Evolutionary conservation across 2,888 invertebrate genomes (phyloP).

Genomic region (Megaustenia siamemsis): DNA sequence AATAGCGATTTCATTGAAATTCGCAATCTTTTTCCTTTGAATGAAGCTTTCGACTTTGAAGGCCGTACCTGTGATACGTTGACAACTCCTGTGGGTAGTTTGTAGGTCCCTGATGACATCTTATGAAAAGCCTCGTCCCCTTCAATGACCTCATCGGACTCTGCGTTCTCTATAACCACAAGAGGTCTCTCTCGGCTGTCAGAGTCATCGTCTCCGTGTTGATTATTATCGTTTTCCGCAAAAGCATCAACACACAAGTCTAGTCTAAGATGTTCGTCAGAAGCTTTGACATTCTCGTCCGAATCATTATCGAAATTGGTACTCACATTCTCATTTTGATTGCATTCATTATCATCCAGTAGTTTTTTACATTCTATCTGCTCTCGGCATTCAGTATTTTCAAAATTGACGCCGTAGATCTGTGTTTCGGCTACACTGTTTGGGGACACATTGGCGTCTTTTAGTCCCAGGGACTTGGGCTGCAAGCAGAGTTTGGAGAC

Average conservation of each 20-base stretch:
- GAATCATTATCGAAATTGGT: neutral
- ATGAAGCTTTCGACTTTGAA: constrained; percentile 15
- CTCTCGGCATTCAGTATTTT: too few relatives aligned
- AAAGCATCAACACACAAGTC: neutral
- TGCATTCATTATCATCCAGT: too few relatives aligned
- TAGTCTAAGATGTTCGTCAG: neutral
- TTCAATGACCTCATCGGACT: constrained; percentile 49
- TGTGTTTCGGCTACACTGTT: constrained; percentile 27
- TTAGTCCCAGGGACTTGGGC: neutral
- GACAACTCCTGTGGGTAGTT: constrained; percentile 27
- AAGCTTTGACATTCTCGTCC: neutral
- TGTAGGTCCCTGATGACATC: constrained; percentile 37
- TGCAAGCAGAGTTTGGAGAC: constrained; percentile 23
- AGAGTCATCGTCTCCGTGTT: neutral
- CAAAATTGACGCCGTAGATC: neutral
- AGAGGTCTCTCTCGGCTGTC: constrained; percentile 20
- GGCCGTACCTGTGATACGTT: neutral
- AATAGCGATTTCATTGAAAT: constrained; percentile 39
- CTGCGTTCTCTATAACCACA: constrained; percentile 52
- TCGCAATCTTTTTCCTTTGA: neutral
- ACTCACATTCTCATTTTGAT: neutral
- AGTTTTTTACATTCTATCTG: neutral
- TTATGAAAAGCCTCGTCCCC: constrained; percentile 47
- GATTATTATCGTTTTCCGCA: neutral
- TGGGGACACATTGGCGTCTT: neutral